Evolutionary conservation across 2,888 invertebrate species (phyloP), one percentile per base, ranked within the genome.

Genomic region (Rosalia funebris): DNA sequence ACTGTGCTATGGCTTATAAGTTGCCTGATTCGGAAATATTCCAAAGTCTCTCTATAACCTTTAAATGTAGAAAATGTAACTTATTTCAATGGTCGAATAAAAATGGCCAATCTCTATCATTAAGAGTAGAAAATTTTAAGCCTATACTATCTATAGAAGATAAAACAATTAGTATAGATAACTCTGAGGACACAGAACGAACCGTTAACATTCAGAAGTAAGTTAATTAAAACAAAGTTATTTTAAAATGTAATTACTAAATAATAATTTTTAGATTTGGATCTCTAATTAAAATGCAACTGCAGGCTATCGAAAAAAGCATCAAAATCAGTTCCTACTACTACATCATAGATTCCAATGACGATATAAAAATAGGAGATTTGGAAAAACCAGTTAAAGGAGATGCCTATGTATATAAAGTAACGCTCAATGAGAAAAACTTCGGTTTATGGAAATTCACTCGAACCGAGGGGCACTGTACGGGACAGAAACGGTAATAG

Each of bases 361-460:
- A 77, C 61, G 12, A 44, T 0, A 63, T 76, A 36, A 63, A 73
- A 69, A 60, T 75, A 11, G 75, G 77, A 25, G 72, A 75, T 20
- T 57, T 36, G 20, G 66, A 66, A 16, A 82, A 82, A 1, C 25
- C 5, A 32, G 42, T 42, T 2, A 88, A 89, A 0, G 80, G 92
- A 16, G 87, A 90, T 11, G 94, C 92, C 0, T 95, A 95, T 66
- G 84, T 97, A 5, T 92, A 94, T 76, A 90, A 92, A 67, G 83
- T 96, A 1, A 84, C 87, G 65, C 83, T 92, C 9, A 93, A 96
- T 77, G 91, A 90, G 17, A 85, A 87, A 53, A 88, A 88, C 0
- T 82, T 97, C 36, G 96, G 96, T 0, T 83, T 97, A 7, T 97
- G 95, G 94, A 93, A 96, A 82, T 97, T 96, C 77, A 81, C 86